Evolutionary conservation across 1,140 invertebrate genomes (phyloP).

Genomic region (Panonychus citri): DNA sequence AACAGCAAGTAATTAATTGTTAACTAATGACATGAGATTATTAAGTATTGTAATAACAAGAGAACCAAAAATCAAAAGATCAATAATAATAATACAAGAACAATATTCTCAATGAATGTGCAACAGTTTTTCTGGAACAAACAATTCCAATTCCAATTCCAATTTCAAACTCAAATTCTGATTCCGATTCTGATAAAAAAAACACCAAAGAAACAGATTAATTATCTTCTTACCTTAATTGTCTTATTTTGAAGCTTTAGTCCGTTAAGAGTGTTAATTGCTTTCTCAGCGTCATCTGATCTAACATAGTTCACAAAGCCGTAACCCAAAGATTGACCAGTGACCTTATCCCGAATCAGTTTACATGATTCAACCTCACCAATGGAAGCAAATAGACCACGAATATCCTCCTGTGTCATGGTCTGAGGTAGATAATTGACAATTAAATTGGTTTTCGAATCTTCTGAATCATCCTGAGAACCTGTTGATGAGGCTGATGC

Average conservation of each 20-base stretch:
- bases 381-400: slow-evolving; percentile 86
- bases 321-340: slow-evolving; percentile 93
- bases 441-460: slow-evolving; percentile 93
- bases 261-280: slow-evolving; percentile 88
- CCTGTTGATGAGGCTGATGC: neutral
- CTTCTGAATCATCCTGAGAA: slow-evolving; percentile 29
- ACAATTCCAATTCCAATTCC: no score
- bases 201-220: no score
- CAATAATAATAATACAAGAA: no score
- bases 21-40: no score
- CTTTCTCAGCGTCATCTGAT: slow-evolving; percentile 88
- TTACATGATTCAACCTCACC: slow-evolving; percentile 98
- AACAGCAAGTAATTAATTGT: no score
- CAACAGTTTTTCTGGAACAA: no score
- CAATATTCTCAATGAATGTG: no score
- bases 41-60: no score
- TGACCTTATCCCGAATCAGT: slow-evolving; percentile 90
- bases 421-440: slow-evolving; percentile 98
- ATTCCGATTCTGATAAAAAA: no score
- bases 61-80: no score
- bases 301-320: slow-evolving; percentile 97
- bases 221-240: slow-evolving; percentile 58
- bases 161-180: no score
- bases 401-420: slow-evolving; percentile 97
- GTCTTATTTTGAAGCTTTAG: slow-evolving; percentile 95